Conservation (phyloP, 1,140 invertebrate species). For the Semibalanus balanoides region DNA sequence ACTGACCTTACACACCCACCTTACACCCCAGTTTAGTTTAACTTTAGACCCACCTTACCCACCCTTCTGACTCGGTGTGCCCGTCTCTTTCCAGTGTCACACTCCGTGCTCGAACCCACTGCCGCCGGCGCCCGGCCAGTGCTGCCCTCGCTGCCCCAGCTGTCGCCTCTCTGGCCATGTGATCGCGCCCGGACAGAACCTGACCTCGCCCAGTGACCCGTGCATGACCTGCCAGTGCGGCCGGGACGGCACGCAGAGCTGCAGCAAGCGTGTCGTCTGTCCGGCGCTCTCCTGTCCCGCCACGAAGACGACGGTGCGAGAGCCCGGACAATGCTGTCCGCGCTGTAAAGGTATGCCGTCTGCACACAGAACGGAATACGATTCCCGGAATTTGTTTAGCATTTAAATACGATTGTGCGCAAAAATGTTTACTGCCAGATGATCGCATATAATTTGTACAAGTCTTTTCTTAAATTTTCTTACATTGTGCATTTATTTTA, state of each 20-base stretch:
- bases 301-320: slow-evolving; percentile 47
- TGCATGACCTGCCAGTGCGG: slow-evolving; percentile 18
- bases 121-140: neutral
- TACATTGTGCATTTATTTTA: too few species aligned
- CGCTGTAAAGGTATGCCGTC: slow-evolving; percentile 13
- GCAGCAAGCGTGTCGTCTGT: slow-evolving; percentile 58
- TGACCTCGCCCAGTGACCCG: slow-evolving; percentile 13
- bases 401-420: too few species aligned
- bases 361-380: too few species aligned
- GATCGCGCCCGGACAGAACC: slow-evolving; percentile 12
- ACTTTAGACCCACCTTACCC: too few species aligned
- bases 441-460: too few species aligned
- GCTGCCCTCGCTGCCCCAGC: slow-evolving; percentile 10
- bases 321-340: slow-evolving; percentile 60
- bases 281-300: slow-evolving; percentile 63
- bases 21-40: too few species aligned
- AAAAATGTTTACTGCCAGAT: too few species aligned
- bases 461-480: too few species aligned
- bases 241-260: slow-evolving; percentile 28
- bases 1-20: too few species aligned
- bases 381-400: too few species aligned
- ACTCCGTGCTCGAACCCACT: neutral
- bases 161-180: slow-evolving; percentile 18
- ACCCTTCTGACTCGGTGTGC: too few species aligned
- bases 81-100: neutral